Percentiles rank a stretch among this genome's conserved stretches.
These are phyloP conservation scores for Rhabdomys dilectus DNA, from an alignment of 2,113 vertebrate species.

Conservation along the genomic window DNA sequence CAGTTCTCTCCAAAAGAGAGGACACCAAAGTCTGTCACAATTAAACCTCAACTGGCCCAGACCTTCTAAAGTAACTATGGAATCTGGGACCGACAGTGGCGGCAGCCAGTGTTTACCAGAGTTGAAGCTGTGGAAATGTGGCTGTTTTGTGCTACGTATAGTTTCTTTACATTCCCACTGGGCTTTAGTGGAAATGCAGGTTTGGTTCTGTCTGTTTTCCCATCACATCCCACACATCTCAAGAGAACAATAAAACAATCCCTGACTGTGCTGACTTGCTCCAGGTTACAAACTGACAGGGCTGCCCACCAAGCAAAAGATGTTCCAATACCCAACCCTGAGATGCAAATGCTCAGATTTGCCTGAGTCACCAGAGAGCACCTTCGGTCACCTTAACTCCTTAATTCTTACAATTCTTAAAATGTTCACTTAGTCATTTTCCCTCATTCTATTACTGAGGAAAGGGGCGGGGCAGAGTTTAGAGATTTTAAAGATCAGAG, in stretches of 20 bases:
- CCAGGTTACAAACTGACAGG: constrained; percentile 4
- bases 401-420: constrained; percentile 49
- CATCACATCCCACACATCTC: not conserved
- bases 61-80: not conserved
- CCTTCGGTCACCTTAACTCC: not conserved
- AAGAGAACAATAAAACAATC: not conserved
- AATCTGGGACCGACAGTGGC: too few species aligned
- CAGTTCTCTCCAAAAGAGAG: not conserved
- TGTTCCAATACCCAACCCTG: not conserved
- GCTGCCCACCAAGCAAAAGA: constrained; percentile 36
- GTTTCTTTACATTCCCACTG: not conserved
- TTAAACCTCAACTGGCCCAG: not conserved
- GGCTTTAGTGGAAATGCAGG: not conserved
- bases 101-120: not conserved
- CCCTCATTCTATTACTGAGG: not conserved
- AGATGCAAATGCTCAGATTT: constrained; percentile 46
- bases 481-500: constrained; percentile 26
- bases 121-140: not conserved
- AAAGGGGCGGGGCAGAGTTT: not conserved
- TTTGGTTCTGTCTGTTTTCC: not conserved
- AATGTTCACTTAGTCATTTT: not conserved
- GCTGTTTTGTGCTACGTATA: not conserved
- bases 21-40: not conserved
- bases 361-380: constrained; percentile 21
- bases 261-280: not conserved